Percentiles rank a stretch among this genome's conserved stretches.
Evolutionary conservation across 2,797 vertebrate species (phyloP).

Genomic region (Danio kyathit): DNA sequence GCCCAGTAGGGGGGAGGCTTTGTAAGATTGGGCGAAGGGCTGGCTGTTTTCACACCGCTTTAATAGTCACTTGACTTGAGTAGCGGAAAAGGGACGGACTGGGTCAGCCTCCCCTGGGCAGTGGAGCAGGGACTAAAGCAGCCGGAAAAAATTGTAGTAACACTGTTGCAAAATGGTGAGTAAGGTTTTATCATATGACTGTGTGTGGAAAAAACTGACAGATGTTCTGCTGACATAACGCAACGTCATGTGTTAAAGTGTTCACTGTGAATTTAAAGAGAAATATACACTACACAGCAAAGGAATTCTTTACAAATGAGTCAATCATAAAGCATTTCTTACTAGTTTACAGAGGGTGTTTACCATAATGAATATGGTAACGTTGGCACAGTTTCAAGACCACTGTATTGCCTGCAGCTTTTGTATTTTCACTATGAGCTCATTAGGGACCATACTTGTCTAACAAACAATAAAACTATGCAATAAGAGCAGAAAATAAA

Average conservation of each 20-base stretch:
- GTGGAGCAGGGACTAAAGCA: conserved; percentile 36
- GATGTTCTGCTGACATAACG: background rate
- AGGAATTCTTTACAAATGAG: background rate
- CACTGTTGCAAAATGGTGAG: conserved; percentile 15
- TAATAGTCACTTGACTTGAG: conserved; percentile 57
- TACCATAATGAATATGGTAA: background rate
- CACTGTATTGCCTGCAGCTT: conserved; percentile 50
- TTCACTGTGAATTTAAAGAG: background rate
- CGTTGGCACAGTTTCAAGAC: conserved; percentile 27
- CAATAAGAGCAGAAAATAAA: conserved; percentile 72
- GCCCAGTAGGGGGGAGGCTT: conserved; percentile 52
- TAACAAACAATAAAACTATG: conserved; percentile 79
- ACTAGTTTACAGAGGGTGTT: background rate
- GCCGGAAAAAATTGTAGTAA: conserved; percentile 24
- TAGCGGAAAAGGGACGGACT: conserved; percentile 55
- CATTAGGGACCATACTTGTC: conserved; percentile 47
- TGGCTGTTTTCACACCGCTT: conserved; percentile 56
- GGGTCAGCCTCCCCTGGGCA: conserved; percentile 48
- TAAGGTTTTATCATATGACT: conserved; percentile 6
- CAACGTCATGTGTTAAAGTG: background rate
- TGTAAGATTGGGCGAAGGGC: conserved; percentile 46
- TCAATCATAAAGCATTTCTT: background rate
- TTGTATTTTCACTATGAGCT: conserved; percentile 55
- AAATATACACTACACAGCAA: background rate
- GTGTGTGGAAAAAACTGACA: conserved; percentile 15